Base-by-base conservation (phyloP, 2,888 invertebrate genomes). In the Nomada ferruginata region DNA sequence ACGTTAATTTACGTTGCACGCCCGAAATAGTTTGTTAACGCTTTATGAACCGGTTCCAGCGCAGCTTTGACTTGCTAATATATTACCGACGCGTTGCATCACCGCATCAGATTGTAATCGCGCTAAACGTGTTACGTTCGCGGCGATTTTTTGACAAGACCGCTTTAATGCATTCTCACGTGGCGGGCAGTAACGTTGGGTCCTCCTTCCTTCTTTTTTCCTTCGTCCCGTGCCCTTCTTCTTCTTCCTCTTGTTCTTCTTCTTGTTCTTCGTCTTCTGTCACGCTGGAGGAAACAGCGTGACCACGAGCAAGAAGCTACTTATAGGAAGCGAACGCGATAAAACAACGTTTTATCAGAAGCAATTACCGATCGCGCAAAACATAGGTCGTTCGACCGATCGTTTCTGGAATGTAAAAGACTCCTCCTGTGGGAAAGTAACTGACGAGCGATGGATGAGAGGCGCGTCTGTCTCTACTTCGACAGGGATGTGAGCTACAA, bases 21-120 rank as follows among this genome's bases (percentile, higher is more conserved):
- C 53, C 79, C 65, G 79, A 71, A 79, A 79, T 79, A 71, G 71
- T 79, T 79, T 79, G 79, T 78, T 61, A 79, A 79, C 79, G 79
- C 71, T 79, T 66, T 78, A 50, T 65, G 79, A 79, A 79, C 79
- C 79, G 79, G 79, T 79, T 79, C 53, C 71, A 20, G 69, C 59
- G 36, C 53, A 55, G 71, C 79, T 71, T 78, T 50, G 78, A 71
- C 79, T 78, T 26, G 79, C 71, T 71, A 79, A 78, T 78, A 71
- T 66, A 78, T 79, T 66, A 55, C 77, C 44, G 47, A 15, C 53
- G 44, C n/a, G 77, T 78, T 78, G 75, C 77, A 74, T 78, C 77
- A 78, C 50, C 63, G 75, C 60, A 36, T 64, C 75, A 68, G 78
- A 78, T 78, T 78, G 23, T 74, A 36, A 78, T 78, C 78, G 75